phyloP scores from a whole-genome alignment of 2,113 vertebrate genomes.

The Tamias sibiricus region DNA sequence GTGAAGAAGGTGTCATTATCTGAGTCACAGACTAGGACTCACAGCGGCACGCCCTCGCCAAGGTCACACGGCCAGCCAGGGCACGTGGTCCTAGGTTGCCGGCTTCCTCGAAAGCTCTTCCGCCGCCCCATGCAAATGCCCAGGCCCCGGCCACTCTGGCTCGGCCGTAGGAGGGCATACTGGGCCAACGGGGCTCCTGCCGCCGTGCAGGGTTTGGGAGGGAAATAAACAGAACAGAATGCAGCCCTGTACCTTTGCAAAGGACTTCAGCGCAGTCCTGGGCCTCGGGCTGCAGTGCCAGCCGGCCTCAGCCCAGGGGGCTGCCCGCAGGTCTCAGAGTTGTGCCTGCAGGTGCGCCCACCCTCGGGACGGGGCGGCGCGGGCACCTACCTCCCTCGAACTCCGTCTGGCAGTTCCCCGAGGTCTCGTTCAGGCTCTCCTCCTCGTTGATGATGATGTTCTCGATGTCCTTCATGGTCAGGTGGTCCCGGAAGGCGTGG shows the following conservation, averaged over 20 bases:
- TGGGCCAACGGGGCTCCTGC: neutral
- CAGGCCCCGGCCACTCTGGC: neutral
- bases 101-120: neutral
- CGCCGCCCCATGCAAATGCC: neutral
- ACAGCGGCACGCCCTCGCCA: neutral
- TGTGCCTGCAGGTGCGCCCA: rapidly evolving
- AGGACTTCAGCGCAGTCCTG: neutral
- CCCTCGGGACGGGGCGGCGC: neutral
- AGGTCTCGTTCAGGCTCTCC: constrained; percentile 97
- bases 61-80: neutral
- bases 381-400: constrained; percentile 92
- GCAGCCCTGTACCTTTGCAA: neutral
- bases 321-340: no score
- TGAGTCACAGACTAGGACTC: neutral
- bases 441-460: constrained; percentile 99
- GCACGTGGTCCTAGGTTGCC: neutral
- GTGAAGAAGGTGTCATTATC: neutral
- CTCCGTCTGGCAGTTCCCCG: constrained; percentile 97
- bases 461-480: constrained; percentile 99
- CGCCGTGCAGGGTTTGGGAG: neutral
- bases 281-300: no score
- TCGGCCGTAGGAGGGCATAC: neutral
- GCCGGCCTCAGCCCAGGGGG: no score
- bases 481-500: constrained; percentile 97
- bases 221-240: neutral